Base-by-base conservation (phyloP, 2,888 invertebrate species). In the Petrolisthes manimaculis region DNA sequence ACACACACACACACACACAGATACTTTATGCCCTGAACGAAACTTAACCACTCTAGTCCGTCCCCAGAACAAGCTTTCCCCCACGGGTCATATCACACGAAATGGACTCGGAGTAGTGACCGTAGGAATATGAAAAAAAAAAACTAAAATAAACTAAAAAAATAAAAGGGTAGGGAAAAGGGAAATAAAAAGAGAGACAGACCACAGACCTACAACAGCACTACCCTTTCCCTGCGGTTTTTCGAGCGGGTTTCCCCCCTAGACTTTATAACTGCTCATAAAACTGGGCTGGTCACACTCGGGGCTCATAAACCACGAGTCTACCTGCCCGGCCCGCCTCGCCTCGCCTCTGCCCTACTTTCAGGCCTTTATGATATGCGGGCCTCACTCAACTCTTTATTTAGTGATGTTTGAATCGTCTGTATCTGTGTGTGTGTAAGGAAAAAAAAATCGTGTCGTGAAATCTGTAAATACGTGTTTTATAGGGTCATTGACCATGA, bases 151-250 rank as follows among this genome's bases (percentile, higher is more conserved):
- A n/a, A n/a, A n/a, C n/a, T n/a, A n/a, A n/a, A n/a, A n/a, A n/a
- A n/a, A n/a, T n/a, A n/a, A n/a, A n/a, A n/a, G n/a, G 79, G 18
- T 8, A 4, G 77, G 14, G 14, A 61, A 61, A 61, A 61, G 61
- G 61, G 6, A 9, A 14, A 61, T 6, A 61, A 14, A 37, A 21
- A 53, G 79, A 21, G 21, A 5, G 67, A 75, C 14, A 55, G 56
- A 4, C 18, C 75, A 21, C 18, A 53, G 54, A 56, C 12, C n/a
- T 24, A 74, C 24, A 75, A 82, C 75, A 56, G 71, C 69, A 86
- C 53, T 86, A 86, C 86, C 86, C 86, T 86, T 86, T 86, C 82
- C 86, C 75, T 80, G 82, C 56, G 82, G 82, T 75, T 81, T 86
- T 79, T 81, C 75, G 82, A 86, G 81, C 86, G 67, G 53, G 56